Percentiles rank a stretch among this genome's conserved stretches.
phyloP scores from a whole-genome alignment of 2,888 invertebrate species.

The Dusona sp. region DNA sequence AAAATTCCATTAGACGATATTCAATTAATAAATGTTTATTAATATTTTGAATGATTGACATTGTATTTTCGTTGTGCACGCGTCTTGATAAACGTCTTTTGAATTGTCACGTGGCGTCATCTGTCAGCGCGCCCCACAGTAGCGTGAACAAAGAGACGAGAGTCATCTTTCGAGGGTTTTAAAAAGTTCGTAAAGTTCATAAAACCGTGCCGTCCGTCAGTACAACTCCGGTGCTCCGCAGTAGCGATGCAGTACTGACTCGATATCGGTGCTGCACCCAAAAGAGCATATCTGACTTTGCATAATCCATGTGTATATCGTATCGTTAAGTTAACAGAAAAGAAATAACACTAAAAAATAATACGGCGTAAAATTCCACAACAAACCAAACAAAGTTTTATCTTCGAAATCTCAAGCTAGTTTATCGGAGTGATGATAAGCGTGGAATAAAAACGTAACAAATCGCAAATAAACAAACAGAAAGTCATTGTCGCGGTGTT shows the following conservation, averaged over 20 bases:
- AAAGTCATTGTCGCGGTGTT: not conserved
- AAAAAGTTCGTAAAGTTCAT: not conserved
- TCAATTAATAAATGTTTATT: too few relatives aligned
- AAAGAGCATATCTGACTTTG: not conserved
- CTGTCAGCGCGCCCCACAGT: not conserved
- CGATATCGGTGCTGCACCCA: not conserved
- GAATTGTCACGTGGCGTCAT: not conserved
- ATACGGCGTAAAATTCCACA: not conserved
- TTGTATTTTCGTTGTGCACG: not conserved
- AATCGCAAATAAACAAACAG: not conserved
- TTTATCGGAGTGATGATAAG: not conserved
- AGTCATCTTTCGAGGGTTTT: not conserved
- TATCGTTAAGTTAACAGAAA: not conserved
- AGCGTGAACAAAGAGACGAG: not conserved
- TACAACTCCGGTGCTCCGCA: not conserved
- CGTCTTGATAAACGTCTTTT: not conserved
- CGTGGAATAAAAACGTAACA: not conserved
- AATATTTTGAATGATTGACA: too few relatives aligned
- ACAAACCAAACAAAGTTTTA: not conserved
- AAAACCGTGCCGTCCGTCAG: not conserved
- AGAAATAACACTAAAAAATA: not conserved
- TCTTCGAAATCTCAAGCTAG: not conserved
- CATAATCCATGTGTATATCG: not conserved
- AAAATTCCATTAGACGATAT: not conserved
- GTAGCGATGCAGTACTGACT: not conserved